Base-by-base conservation (phyloP, 2,797 vertebrate species). In the Lacerta agilis region DNA sequence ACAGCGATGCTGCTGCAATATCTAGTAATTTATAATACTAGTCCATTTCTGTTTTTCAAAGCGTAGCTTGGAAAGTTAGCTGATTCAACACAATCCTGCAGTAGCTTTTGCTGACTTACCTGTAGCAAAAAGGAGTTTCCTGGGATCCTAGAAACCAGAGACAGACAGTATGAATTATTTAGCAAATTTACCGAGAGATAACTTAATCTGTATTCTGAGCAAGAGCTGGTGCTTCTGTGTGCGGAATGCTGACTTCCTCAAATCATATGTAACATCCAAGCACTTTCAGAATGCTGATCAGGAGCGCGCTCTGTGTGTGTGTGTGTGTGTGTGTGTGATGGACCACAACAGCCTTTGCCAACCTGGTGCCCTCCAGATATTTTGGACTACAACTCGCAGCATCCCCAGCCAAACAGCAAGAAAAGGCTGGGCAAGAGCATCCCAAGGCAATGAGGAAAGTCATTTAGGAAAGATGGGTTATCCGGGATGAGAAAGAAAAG, bases 111-210 rank as follows among this genome's bases (percentile, higher is more conserved):
- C 58, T 73, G 89, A 95, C 98, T 98, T 97, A 99, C 98, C 97
- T 94, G 98, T 98, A 77, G 98, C 98, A 93, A 99, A 97, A 95
- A 99, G 97, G 86, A 99, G 97, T 91, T 97, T 97, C 93, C 98
- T 97, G 0, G 98, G 98, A 94, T 99, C 98, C 98, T 99, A 92
- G 85, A 94, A 95, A 89, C 85, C 10, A 95, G 75, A 79, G 85
- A 92, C 29, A 61, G 61, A 78, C 55, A 89, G 43, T 8, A 67
- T n/a, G 72, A 3, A n/a, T 41, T 11, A 86, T 90, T 93, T 88
- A 41, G 61, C 55, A 41, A 69, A 15, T 61, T 9, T 43, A 41
- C 8, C n/a, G 43, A 76, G 33, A 8, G 71, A 76, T 41, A 80
- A 67, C 41, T n/a, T 55, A 84, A 55, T 81, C 55, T 61, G 55